Percentiles rank a stretch among this genome's conserved stretches.
phyloP scores from a whole-genome alignment of 1,140 invertebrate genomes.

The Ips typographus region DNA sequence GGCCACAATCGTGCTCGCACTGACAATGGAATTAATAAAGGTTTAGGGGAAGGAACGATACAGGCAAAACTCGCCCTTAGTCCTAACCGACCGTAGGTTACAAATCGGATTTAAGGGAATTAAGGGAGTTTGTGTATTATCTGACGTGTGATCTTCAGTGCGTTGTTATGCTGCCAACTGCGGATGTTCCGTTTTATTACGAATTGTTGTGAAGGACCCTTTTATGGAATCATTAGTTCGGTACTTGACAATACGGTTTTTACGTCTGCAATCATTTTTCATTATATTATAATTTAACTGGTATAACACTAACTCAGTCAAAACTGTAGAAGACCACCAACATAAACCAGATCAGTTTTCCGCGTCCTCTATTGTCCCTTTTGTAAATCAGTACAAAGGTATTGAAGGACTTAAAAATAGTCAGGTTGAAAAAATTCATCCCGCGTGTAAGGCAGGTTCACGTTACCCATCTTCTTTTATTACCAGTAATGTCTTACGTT shows the following conservation, averaged over 20 bases:
- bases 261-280: too few species aligned
- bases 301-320: too few species aligned
- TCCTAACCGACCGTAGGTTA: background rate
- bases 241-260: background rate
- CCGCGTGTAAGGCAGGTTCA: too few species aligned
- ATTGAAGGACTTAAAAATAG: too few species aligned
- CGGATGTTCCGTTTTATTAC: constrained; percentile 37
- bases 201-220: constrained; percentile 10
- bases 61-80: constrained; percentile 26
- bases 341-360: too few species aligned
- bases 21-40: constrained; percentile 43
- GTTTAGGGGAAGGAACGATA: constrained; percentile 32
- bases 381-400: too few species aligned
- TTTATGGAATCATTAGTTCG: constrained; percentile 23
- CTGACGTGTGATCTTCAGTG: constrained; percentile 38
- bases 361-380: too few species aligned
- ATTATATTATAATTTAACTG: too few species aligned
- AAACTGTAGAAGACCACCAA: too few species aligned
- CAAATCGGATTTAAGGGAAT: constrained; percentile 1
- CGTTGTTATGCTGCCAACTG: constrained; percentile 38
- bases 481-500: too few species aligned
- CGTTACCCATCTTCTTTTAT: too few species aligned
- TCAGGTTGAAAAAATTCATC: too few species aligned
- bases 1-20: constrained; percentile 42
- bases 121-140: constrained; percentile 31